These are phyloP conservation scores for Axinella damicornis DNA, from an alignment of 37 sponge, comb jelly and placozoan species.

Conservation along the genomic window DNA sequence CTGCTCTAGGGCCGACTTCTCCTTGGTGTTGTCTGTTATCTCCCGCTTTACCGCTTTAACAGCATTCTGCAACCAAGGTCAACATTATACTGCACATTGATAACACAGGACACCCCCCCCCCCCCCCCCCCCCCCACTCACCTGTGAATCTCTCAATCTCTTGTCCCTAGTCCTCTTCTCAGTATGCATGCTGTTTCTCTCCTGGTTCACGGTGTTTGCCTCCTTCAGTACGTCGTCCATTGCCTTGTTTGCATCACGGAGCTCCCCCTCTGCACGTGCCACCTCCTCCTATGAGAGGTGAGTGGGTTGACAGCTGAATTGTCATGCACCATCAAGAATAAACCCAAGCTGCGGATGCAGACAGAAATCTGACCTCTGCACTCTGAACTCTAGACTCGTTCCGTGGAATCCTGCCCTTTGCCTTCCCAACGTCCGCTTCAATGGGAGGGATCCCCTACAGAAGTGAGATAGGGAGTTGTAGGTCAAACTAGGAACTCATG, in stretches of 20 bases:
- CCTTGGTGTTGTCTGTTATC: not conserved
- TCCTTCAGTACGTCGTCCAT: slow-evolving; percentile 29
- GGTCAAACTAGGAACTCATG: too few species aligned
- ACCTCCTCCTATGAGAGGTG: not conserved
- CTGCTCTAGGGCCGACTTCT: slow-evolving; percentile 47
- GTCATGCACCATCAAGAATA: too few species aligned
- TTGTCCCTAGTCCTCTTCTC: slow-evolving; percentile 61
- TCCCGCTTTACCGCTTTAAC: not conserved
- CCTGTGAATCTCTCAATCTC: not conserved
- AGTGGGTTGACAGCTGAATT: too few species aligned
- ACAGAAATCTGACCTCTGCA: slow-evolving; percentile 38
- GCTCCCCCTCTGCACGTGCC: not conserved
- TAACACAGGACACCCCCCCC: too few species aligned
- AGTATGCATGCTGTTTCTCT: slow-evolving; percentile 7
- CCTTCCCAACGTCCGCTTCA: slow-evolving; percentile 27
- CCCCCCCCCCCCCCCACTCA: not conserved
- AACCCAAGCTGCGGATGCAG: too few species aligned
- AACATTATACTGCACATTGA: too few species aligned
- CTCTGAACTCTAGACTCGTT: slow-evolving; percentile 9
- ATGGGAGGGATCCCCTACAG: slow-evolving; percentile 20
- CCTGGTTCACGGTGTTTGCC: slow-evolving; percentile 22
- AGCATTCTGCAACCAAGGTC: too few species aligned
- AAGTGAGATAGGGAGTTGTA: not conserved
- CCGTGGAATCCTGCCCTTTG: slow-evolving; percentile 19
- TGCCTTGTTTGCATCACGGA: not conserved